These are phyloP conservation scores for Xenus cinereus DNA, from an alignment of 2,113 vertebrate genomes.

Conservation along the genomic window DNA sequence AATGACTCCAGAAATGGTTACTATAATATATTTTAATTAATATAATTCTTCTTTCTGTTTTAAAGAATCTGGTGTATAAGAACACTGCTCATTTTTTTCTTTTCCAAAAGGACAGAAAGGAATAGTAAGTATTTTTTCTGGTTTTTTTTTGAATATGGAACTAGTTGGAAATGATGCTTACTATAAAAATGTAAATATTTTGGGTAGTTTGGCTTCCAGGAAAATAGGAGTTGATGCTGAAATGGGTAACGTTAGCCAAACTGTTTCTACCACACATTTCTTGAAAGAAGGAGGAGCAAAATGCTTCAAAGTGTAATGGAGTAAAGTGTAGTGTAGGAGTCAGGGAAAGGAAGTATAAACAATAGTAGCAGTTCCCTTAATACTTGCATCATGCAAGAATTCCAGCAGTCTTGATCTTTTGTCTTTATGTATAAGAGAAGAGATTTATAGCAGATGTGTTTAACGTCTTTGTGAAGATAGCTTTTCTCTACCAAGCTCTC, in stretches of 20 bases:
- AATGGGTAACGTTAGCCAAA: not conserved
- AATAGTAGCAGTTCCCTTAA: not conserved
- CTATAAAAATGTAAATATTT: not conserved
- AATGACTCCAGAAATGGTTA: not conserved
- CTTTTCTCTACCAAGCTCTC: not conserved
- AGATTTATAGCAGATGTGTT: not conserved
- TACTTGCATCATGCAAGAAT: not conserved
- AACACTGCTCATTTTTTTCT: constrained; percentile 88
- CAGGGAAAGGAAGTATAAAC: not conserved
- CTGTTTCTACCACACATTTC: not conserved
- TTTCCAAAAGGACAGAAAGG: constrained; percentile 90
- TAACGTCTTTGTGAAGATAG: not conserved
- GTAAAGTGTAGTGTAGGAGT: not conserved
- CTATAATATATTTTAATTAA: not conserved
- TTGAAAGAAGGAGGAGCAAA: not conserved
- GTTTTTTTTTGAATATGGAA: not conserved
- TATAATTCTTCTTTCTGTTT: constrained; percentile 33
- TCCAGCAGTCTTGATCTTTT: not conserved
- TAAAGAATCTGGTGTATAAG: constrained; percentile 90
- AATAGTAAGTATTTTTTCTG: constrained; percentile 86
- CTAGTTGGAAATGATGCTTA: not conserved
- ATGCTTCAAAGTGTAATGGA: not conserved
- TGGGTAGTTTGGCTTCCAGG: not conserved
- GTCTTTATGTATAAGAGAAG: not conserved
- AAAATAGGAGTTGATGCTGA: not conserved